Conservation (phyloP, 2,113 vertebrate species). For the Macquaria ambigua region DNA sequence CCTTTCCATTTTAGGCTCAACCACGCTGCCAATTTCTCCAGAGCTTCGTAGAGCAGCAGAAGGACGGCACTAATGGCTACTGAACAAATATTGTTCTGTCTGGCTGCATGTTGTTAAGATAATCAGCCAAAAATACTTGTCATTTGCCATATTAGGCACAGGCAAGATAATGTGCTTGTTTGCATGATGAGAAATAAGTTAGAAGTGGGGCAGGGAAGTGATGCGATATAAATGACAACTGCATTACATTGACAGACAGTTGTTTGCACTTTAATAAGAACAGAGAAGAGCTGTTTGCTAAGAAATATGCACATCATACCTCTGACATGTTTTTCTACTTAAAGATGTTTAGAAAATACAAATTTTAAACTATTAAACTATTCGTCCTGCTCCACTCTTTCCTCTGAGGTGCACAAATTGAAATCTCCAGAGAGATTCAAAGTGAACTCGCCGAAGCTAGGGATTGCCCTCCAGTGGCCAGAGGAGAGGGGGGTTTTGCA, state of each 20-base stretch:
- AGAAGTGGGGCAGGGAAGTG: too few relatives aligned
- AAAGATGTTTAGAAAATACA: neutral
- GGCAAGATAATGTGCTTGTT: too few relatives aligned
- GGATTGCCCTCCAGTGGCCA: conserved; percentile 83
- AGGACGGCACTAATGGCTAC: neutral
- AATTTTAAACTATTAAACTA: neutral
- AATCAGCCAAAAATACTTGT: neutral
- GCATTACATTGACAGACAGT: neutral
- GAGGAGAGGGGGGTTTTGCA: conserved; percentile 29
- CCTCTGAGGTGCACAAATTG: neutral
- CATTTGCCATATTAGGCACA: neutral
- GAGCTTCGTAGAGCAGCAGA: neutral
- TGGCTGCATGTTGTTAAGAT: neutral
- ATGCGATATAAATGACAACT: neutral
- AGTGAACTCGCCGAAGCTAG: conserved; percentile 53
- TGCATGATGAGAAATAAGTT: neutral
- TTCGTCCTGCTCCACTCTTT: neutral
- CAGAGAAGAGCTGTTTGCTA: neutral
- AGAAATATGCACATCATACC: neutral
- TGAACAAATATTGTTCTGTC: neutral
- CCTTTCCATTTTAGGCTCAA: neutral
- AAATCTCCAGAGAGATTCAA: conserved; percentile 14
- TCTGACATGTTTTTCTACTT: neutral
- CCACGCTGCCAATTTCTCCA: neutral
- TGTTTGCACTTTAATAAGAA: neutral